A percentile compares a stretch with the other conserved stretches of the same genome.
Conservation (phyloP, 2,888 invertebrate genomes). For the Timema podura region DNA sequence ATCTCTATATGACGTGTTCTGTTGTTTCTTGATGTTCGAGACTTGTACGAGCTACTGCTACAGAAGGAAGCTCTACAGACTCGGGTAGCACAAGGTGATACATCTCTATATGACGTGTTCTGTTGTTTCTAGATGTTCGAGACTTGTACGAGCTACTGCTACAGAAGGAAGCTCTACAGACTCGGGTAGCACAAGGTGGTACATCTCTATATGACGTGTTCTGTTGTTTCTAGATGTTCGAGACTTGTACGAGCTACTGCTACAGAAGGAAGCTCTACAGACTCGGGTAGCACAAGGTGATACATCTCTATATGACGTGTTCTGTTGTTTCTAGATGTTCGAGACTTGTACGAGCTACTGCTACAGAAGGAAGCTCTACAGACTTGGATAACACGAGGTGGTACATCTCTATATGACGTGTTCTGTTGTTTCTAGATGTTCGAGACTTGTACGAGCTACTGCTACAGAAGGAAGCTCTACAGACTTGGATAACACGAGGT, state of each 20-base stretch:
- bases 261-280: constrained; percentile 57
- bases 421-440: too few species aligned
- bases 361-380: constrained; percentile 57
- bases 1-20: too few species aligned
- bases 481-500: too few species aligned
- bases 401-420: too few species aligned
- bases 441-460: constrained; percentile 59
- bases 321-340: constrained; percentile 39
- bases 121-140: constrained; percentile 43
- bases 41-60: constrained; percentile 58
- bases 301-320: too few species aligned
- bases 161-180: constrained; percentile 55
- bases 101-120: too few species aligned
- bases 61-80: constrained; percentile 55
- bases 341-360: constrained; percentile 59
- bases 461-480: constrained; percentile 57
- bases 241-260: constrained; percentile 58
- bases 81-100: too few species aligned
- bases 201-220: too few species aligned
- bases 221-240: constrained; percentile 43
- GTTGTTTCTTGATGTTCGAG: constrained; percentile 42
- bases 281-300: constrained; percentile 56
- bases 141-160: constrained; percentile 60
- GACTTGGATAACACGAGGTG: too few species aligned
- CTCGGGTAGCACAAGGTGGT: too few species aligned